phyloP scores from a whole-genome alignment of 2,888 invertebrate genomes.

The Neoaliturus tenellus region DNA sequence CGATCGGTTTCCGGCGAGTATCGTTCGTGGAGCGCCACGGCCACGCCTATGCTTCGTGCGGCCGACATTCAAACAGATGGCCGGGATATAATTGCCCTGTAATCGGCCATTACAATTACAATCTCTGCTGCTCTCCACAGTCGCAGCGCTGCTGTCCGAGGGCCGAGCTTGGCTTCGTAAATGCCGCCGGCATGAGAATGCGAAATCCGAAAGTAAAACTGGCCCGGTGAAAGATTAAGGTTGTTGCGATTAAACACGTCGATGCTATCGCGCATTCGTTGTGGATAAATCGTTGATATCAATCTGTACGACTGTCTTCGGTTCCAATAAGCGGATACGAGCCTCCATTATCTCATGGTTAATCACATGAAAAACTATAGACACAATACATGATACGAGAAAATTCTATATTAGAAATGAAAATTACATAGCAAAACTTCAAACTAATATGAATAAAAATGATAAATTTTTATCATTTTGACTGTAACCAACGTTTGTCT shows the following conservation, averaged over 20 bases:
- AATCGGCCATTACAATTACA: constrained; percentile 28
- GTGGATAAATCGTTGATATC: too few species aligned
- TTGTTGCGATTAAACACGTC: neutral
- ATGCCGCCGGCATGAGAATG: neutral
- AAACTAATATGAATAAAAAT: too few species aligned
- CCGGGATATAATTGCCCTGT: neutral
- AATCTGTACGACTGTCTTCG: too few species aligned
- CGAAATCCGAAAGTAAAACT: neutral
- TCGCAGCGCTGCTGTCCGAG: neutral
- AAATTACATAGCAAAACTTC: too few species aligned
- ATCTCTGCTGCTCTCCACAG: neutral
- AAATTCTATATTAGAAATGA: too few species aligned
- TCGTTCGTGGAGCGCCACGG: neutral
- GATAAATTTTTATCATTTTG: too few species aligned
- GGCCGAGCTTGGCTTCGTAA: neutral
- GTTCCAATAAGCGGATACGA: too few species aligned
- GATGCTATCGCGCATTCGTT: neutral
- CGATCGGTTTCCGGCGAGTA: neutral
- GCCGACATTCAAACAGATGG: constrained; percentile 33
- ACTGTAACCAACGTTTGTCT: too few species aligned
- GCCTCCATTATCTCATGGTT: too few species aligned
- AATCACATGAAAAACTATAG: too few species aligned
- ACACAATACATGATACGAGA: too few species aligned
- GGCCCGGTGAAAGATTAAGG: neutral
- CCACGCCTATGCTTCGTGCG: constrained; percentile 12